Evolutionary conservation across 2,797 vertebrate species (phyloP), one percentile per base, ranked within the genome.

Genomic region (Fratercula arctica): DNA sequence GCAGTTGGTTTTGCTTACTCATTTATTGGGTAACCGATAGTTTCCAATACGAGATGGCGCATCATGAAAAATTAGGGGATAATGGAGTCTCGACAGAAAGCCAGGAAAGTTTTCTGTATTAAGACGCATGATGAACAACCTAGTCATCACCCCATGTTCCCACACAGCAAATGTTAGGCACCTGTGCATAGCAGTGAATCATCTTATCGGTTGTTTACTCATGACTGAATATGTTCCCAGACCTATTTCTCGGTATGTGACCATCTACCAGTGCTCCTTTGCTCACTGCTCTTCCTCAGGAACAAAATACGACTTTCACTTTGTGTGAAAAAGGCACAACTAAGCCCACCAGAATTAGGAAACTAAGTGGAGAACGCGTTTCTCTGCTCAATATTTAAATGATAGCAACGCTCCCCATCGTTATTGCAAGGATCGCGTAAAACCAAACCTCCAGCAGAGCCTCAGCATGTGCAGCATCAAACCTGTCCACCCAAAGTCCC

Each of bases 121-220:
- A 74, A 93, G 66, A 79, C 74, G 82, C 43, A 31, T 91, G 93
- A 95, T 94, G 94, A 97, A 78, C 87, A 96, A 75, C 90, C 85
- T 82, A 86, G 91, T 93, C 95, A 96, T 86, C 66, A 45, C 96
- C 91, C 93, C 29, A 46, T 83, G 89, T 51, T 95, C 95, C 95
- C 93, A 96, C 96, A 92, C 85, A 95, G 89, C 95, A 96, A 96
- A 94, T 94, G 95, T 82, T 93, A 90, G 46, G 92, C 94, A 96
- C 95, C 96, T 95, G 93, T 96, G 96, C 82, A 48, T 78, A 43
- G 85, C 93, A 93, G 61, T 96, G 95, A 96, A 83, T 96, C 87
- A 96, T 94, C 61, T 86, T 87, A 94, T 79, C 25, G 8, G 69
- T 75, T 75, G 67, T 90, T 95, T 96, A 76, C 92, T 95, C 96